A percentile compares a stretch with the other conserved stretches of the same genome.
phyloP scores from a whole-genome alignment of 2,888 invertebrate species.

The Drosophila seclusa region DNA sequence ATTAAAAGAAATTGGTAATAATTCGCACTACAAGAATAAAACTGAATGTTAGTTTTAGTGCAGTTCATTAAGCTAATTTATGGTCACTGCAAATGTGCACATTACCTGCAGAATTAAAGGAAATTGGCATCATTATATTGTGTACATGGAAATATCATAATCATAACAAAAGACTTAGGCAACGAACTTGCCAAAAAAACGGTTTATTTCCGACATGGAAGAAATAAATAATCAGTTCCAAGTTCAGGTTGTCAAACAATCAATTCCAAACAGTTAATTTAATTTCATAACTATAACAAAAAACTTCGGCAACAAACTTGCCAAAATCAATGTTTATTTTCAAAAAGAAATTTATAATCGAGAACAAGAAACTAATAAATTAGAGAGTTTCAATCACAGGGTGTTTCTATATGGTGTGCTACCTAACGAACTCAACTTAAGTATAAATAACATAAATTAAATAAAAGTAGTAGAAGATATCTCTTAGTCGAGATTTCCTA shows the following conservation, averaged over 20 bases:
- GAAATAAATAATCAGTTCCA: too few relatives aligned
- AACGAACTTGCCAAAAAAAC: conserved; percentile 55
- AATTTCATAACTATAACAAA: conserved; percentile 9
- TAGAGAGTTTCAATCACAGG: not conserved
- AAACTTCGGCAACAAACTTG: conserved; percentile 57
- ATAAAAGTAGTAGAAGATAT: not conserved
- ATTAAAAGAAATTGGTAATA: not conserved
- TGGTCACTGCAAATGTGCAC: not conserved
- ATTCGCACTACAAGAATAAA: conserved; percentile 38
- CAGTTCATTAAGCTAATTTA: conserved; percentile 22
- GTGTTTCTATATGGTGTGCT: not conserved
- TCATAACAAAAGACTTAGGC: conserved; percentile 53
- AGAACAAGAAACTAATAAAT: not conserved
- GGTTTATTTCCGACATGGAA: not conserved
- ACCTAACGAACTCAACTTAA: not conserved
- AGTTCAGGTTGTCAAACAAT: too few relatives aligned
- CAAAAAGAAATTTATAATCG: not conserved
- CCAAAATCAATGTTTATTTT: not conserved
- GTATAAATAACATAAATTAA: not conserved
- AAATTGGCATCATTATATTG: not conserved
- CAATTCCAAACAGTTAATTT: too few relatives aligned
- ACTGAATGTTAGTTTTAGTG: conserved; percentile 56
- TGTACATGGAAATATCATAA: not conserved
- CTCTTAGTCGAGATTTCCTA: not conserved
- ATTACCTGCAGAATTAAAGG: not conserved